These are phyloP conservation scores for Hirtodrosophila alboralis DNA, from an alignment of 2,888 invertebrate species.

Conservation along the genomic window DNA sequence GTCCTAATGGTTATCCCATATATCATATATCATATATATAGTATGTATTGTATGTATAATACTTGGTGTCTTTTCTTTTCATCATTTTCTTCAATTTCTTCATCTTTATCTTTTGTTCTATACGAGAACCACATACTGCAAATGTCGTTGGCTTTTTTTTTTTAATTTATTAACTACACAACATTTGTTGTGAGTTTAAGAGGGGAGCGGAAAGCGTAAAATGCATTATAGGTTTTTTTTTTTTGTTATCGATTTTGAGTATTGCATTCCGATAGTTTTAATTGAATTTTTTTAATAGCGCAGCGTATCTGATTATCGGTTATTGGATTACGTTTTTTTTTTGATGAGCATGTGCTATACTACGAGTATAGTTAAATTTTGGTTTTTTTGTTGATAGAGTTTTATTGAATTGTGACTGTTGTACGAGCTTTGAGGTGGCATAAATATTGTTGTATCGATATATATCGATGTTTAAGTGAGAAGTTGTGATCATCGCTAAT, in stretches of 20 bases:
- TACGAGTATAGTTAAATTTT: constrained; percentile 16
- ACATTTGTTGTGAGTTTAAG: constrained; percentile 16
- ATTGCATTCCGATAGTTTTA: constrained; percentile 14
- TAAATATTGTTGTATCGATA: too few relatives aligned
- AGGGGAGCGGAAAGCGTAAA: constrained; percentile 72
- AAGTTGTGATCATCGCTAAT: too few relatives aligned
- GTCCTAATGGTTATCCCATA: constrained; percentile 35
- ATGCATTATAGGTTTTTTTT: constrained; percentile 59
- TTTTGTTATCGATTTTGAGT: constrained; percentile 20
- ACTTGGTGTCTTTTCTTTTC: constrained; percentile 68
- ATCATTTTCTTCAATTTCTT: too few relatives aligned
- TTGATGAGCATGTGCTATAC: constrained; percentile 42
- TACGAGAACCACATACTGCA: constrained; percentile 66
- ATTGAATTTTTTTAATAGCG: constrained; percentile 6
- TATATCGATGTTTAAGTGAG: too few relatives aligned
- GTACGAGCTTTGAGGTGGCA: constrained; percentile 4
- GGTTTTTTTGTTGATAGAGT: constrained; percentile 17
- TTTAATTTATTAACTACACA: constrained; percentile 7
- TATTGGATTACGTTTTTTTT: constrained; percentile 10
- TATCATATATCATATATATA: constrained; percentile 37
- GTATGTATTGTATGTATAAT: constrained; percentile 60
- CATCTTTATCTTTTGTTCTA: too few relatives aligned
- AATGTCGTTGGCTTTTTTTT: constrained; percentile 53
- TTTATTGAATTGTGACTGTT: constrained; percentile 34
- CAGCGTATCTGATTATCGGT: constrained; percentile 19